Evolutionary conservation across 1,140 invertebrate species (phyloP).

Genomic region (Copidosoma floridanum): DNA sequence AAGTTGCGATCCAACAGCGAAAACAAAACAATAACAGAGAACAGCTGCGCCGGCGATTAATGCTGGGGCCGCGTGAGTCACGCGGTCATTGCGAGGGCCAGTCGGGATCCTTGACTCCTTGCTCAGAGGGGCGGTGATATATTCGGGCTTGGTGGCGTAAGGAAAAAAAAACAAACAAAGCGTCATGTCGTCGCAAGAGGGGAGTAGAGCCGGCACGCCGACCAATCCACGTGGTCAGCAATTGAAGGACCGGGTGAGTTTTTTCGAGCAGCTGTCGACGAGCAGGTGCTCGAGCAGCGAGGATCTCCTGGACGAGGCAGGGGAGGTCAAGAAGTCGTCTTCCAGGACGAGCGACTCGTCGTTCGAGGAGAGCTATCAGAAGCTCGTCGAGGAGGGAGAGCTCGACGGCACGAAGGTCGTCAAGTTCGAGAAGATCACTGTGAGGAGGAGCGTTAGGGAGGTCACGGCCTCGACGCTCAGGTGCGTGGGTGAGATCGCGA

Average conservation of each 20-base stretch:
- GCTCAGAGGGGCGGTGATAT: no score
- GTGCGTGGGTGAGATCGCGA: neutral
- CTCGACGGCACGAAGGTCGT: slow-evolving; percentile 63
- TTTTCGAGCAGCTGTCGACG: slow-evolving; percentile 74
- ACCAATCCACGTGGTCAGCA: slow-evolving; percentile 53
- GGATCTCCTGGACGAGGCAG: slow-evolving; percentile 34
- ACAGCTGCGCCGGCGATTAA: no score
- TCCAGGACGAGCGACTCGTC: slow-evolving; percentile 46
- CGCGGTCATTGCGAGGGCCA: no score
- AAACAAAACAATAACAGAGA: no score
- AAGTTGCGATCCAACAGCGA: no score
- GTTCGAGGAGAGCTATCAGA: slow-evolving; percentile 61
- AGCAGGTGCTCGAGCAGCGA: slow-evolving; percentile 55
- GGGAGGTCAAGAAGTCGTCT: slow-evolving; percentile 33
- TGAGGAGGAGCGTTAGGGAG: slow-evolving; percentile 60
- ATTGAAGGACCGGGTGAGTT: slow-evolving; percentile 69
- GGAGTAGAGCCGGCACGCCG: neutral
- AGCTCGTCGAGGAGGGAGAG: slow-evolving; percentile 65
- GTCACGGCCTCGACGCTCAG: slow-evolving; percentile 25
- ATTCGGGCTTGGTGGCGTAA: no score
- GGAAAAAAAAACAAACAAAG: no score
- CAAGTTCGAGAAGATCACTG: slow-evolving; percentile 67
- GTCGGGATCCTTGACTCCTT: no score
- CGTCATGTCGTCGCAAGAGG: neutral
- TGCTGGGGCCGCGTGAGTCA: no score